A percentile compares a stretch with the other conserved stretches of the same genome.
Evolutionary conservation across 2,113 vertebrate genomes (phyloP).

Genomic region (Pitta sordida): DNA sequence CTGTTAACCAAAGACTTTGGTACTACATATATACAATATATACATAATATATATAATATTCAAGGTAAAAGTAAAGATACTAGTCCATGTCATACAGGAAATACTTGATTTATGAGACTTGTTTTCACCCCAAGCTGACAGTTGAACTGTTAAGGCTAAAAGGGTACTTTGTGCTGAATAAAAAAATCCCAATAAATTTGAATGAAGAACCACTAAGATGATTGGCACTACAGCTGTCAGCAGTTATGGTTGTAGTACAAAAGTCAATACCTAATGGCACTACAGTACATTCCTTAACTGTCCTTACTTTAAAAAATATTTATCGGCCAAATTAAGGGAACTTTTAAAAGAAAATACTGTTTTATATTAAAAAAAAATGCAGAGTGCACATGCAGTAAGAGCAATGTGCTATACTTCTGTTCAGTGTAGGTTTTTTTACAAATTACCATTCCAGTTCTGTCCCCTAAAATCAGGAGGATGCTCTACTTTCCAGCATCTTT

Average conservation of each 20-base stretch:
- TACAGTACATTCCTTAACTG: background rate
- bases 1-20: background rate
- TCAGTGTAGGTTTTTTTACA: background rate
- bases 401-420: background rate
- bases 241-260: background rate
- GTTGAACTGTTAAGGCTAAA: background rate
- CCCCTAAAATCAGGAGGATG: background rate
- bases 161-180: background rate
- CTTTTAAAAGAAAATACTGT: background rate
- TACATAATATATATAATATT: too few species aligned
- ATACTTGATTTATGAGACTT: background rate
- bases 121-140: background rate
- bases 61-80: background rate
- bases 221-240: background rate
- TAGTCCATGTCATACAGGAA: background rate
- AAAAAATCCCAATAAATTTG: background rate
- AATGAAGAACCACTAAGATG: background rate
- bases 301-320: background rate
- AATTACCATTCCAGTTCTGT: background rate
- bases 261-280: background rate
- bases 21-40: too few species aligned
- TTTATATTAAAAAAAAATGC: background rate
- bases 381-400: background rate
- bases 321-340: background rate
- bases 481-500: background rate